Conservation (phyloP, 2,797 vertebrate genomes). For the Hemitrygon akajei region DNA sequence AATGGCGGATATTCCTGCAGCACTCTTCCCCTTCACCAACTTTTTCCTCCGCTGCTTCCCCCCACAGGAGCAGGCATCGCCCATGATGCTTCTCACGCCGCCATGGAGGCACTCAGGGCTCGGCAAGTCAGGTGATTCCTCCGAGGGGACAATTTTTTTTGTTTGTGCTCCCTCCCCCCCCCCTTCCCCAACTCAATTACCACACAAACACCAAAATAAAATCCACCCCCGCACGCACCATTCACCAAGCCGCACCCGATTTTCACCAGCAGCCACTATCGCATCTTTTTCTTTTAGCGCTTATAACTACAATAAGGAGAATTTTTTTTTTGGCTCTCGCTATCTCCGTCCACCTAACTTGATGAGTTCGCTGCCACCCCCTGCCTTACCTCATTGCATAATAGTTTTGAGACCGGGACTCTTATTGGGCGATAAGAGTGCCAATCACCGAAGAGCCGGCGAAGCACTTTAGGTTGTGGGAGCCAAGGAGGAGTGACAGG, state of each 20-base stretch:
- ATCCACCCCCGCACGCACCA: not conserved
- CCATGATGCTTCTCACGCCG: slow-evolving; percentile 31
- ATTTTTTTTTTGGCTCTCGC: not conserved
- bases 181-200: not conserved
- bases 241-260: not conserved
- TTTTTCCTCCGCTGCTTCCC: not conserved
- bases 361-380: not conserved
- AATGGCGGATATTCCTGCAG: slow-evolving; percentile 22
- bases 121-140: slow-evolving; percentile 10
- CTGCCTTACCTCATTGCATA: no score
- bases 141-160: not conserved
- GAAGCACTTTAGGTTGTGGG: not conserved
- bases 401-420: no score
- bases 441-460: not conserved
- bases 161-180: not conserved
- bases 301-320: not conserved
- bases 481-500: not conserved
- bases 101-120: slow-evolving; percentile 17
- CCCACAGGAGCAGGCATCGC: slow-evolving; percentile 13
- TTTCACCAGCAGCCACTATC: not conserved
- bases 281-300: not conserved
- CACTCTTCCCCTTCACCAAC: slow-evolving; percentile 20
- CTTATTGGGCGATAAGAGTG: not conserved
- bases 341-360: not conserved
- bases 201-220: not conserved